Evolutionary conservation across 2,113 vertebrate species (phyloP), one percentile per base, ranked within the genome.

Genomic region (Serinus canaria): DNA sequence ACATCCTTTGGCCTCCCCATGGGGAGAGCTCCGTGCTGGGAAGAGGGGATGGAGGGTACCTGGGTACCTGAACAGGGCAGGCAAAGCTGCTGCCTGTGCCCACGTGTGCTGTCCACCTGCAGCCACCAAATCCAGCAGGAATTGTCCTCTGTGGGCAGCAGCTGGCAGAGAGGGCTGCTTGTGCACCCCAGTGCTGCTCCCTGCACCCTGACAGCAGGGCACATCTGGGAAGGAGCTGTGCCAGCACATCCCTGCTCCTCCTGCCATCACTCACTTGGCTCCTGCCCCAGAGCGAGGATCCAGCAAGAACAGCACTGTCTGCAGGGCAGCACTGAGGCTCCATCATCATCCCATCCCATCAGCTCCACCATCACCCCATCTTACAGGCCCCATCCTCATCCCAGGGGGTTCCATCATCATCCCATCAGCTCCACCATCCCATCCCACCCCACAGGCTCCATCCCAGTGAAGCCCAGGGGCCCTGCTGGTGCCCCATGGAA

Each of bases 31-130:
- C 66, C 0, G 1, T 41, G 60, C 35, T 39, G 3, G 31, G 18
- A 15, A 47, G 46, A 6, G 27, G 15, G 47, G 8, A 20, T 12
- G 60, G 52, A 67, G 13, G 19, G 12, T 1, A 12, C 30, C 37
- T n/a, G 44, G 39, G 21, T 4, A 13, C 37, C 67, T 22, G 13
- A 30, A 11, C 37, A 13, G 37, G 46, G 1, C 21, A 27, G 27
- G 17, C 7, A 21, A 17, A 47, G 44, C 59, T 80, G 64, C 86
- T 53, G 70, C 66, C 39, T 11, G 50, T 59, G 41, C 53, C 79
- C 27, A 0, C 0, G 3, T 0, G 21, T 2, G 28, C 66, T 50
- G 60, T 60, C 70, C 44, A 9, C 8, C 46, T 3, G 0, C 28
- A 70, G 0, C 20, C 70, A 46, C 18, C 56, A 41, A 9, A 11